Conservation (phyloP, 1,140 invertebrate species). For the Polypedilum vanderplanki region DNA sequence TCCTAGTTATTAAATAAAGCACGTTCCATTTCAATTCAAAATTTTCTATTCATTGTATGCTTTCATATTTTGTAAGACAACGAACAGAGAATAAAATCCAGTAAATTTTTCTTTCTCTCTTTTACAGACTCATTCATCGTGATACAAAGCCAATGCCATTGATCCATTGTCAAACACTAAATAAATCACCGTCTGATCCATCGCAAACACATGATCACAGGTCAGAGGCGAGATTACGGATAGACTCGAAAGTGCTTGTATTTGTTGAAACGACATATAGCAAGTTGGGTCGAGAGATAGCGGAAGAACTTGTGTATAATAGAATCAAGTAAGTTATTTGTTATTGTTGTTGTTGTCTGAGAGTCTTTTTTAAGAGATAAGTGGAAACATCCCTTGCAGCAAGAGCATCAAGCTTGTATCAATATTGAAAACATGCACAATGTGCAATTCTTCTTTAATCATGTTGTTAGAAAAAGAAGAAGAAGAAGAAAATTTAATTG, state of each 20-base stretch:
- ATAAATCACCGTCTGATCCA: conserved; percentile 50
- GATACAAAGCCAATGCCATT: conserved; percentile 68
- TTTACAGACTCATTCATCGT: conserved; percentile 61
- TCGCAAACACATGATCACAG: conserved; percentile 67
- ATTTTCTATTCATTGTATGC: background rate
- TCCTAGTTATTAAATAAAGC: conserved; percentile 25
- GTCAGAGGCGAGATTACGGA: conserved; percentile 69
- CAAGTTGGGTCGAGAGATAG: conserved; percentile 80
- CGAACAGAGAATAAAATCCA: background rate
- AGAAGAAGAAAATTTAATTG: too few relatives aligned
- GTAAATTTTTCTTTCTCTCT: conserved; percentile 32
- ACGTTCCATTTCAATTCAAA: conserved; percentile 21
- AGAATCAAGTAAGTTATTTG: conserved; percentile 72
- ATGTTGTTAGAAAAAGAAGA: too few relatives aligned
- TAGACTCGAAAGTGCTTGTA: conserved; percentile 87
- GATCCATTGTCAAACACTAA: conserved; percentile 67
- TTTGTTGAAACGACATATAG: conserved; percentile 95
- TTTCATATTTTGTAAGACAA: background rate
- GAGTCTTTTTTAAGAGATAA: too few relatives aligned
- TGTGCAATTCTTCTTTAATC: too few relatives aligned
- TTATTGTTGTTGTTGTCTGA: background rate
- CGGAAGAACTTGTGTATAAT: conserved; percentile 86
- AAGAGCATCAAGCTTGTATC: too few relatives aligned
- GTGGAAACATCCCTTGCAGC: too few relatives aligned
- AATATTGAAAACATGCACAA: too few relatives aligned